Base-by-base conservation (phyloP, 2,888 invertebrate genomes). In the Galerucella nymphaeae region DNA sequence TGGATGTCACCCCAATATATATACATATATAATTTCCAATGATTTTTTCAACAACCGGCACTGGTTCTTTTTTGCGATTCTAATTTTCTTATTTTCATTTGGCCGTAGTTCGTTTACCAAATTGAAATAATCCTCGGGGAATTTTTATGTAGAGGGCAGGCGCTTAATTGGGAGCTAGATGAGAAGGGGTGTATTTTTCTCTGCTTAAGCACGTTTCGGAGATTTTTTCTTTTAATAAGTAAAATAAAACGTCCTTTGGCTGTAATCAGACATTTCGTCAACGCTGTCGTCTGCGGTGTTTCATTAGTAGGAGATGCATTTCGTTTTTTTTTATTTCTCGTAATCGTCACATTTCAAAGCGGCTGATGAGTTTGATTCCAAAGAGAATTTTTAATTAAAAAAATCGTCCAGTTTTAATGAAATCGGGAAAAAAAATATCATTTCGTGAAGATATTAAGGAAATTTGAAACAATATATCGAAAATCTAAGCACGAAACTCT, bases 81-180 rank as follows among this genome's bases (percentile, higher is more conserved):
- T 53, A 53, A 53, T 70, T 63, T 70, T 64, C 70, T 70, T 70
- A 70, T 73, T 70, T 70, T 73, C 67, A 66, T 70, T 73, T 66
- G 66, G 63, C 66, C 63, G 57, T 62, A 62, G 66, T 70, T 73
- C 70, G 70, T 62, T 66, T 66, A 70, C 73, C 63, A 66, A 73
- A 73, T 73, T 70, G 64, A 70, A 70, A 73, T 73, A 70, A 70
- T 73, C 73, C 73, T 66, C 53, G 63, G 70, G 73, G 73, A 66
- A 73, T 73, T 62, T 66, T 73, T 73, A 70, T 70, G 58, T 63
- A 50, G 62, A 65, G 48, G 57, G 70, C 63, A 55, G 57, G 45
- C 41, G 70, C 70, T 70, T 70, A 70, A 70, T 70, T 70, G 70
- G 70, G 70, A 70, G 63, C 63, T 41, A 45, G 57, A 70, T 70